These are phyloP conservation scores for Cricetomys ansorgei DNA, from an alignment of 2,113 vertebrate genomes.

Conservation along the genomic window DNA sequence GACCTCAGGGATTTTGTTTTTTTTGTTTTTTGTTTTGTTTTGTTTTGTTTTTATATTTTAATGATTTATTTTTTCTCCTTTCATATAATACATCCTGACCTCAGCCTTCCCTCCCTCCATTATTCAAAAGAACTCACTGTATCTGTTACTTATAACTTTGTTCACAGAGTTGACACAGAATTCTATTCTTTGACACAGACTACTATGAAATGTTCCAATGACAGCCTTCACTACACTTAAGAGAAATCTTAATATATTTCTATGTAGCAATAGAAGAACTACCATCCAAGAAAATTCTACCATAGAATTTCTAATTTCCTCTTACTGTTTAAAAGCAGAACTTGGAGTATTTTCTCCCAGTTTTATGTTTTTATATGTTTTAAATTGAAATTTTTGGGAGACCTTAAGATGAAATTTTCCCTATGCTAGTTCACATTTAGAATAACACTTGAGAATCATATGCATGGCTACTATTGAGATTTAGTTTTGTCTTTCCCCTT, in stretches of 20 bases:
- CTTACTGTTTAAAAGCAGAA: conserved; percentile 9
- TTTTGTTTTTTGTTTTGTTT: too few relatives aligned
- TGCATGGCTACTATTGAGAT: background rate
- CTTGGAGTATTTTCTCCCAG: background rate
- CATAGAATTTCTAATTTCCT: background rate
- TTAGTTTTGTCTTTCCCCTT: conserved; percentile 23
- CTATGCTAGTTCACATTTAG: background rate
- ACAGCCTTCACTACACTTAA: background rate
- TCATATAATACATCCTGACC: too few relatives aligned
- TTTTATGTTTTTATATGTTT: background rate
- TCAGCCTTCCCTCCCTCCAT: too few relatives aligned
- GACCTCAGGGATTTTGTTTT: background rate
- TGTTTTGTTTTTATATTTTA: too few relatives aligned
- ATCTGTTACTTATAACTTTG: background rate
- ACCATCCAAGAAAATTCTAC: background rate
- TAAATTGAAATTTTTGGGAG: background rate
- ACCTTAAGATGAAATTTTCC: conserved; percentile 31
- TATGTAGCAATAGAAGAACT: background rate
- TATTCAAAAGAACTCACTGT: background rate
- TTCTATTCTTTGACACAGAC: background rate
- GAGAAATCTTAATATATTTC: background rate
- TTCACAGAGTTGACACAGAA: too few relatives aligned
- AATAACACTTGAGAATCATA: background rate
- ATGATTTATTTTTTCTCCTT: too few relatives aligned
- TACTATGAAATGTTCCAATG: background rate